phyloP scores from a whole-genome alignment of 2,797 vertebrate genomes.

The Cuculus canorus region DNA sequence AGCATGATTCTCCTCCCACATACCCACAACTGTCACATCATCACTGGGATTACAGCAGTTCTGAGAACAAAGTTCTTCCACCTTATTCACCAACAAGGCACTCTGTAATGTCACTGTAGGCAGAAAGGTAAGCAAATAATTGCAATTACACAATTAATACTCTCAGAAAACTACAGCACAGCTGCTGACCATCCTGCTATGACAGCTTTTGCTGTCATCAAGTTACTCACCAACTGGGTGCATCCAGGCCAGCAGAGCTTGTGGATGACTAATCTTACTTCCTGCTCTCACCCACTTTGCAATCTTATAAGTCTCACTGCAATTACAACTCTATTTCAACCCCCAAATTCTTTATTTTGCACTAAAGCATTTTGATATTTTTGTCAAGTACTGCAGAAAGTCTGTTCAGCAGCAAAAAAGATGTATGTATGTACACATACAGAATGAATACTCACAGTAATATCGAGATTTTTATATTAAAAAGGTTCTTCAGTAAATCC shows the following conservation, averaged over 20 bases:
- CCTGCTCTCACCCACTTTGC: not conserved
- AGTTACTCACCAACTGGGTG: slow-evolving; percentile 30
- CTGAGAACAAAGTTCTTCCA: not conserved
- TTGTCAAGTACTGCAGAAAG: not conserved
- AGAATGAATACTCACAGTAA: not conserved
- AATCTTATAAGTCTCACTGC: not conserved
- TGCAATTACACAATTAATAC: slow-evolving; percentile 18
- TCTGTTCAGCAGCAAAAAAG: not conserved
- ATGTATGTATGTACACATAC: not conserved
- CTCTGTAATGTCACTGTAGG: not conserved
- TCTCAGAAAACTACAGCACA: not conserved
- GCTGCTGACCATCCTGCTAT: slow-evolving; percentile 15
- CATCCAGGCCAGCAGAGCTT: not conserved
- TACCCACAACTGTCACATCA: not conserved
- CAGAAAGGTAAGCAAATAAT: not conserved
- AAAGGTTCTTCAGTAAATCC: not conserved
- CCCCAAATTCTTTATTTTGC: not conserved
- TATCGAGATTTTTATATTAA: not conserved
- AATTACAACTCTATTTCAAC: not conserved
- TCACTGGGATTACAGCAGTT: not conserved
- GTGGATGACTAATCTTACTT: slow-evolving; percentile 40
- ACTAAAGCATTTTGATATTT: not conserved
- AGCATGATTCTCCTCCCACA: not conserved
- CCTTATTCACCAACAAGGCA: not conserved
- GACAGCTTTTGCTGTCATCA: not conserved